Percentiles rank a stretch among this genome's conserved stretches.
Evolutionary conservation across 2,888 invertebrate species (phyloP).

Genomic region (Adelphocoris suturalis): DNA sequence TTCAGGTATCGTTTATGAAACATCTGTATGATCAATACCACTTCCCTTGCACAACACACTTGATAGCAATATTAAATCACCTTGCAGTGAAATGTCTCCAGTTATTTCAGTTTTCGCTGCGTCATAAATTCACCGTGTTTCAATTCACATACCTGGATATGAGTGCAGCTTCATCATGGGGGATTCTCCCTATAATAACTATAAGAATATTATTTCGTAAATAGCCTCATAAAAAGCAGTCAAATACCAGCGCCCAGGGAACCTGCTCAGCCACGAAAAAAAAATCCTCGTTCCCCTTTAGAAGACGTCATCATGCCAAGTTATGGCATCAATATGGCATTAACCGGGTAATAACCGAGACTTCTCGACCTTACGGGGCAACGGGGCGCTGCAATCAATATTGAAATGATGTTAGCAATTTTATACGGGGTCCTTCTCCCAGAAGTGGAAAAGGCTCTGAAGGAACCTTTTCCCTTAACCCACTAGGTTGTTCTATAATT

Average conservation of each 20-base stretch:
- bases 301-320: slow-evolving; percentile 46
- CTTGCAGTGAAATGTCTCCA: too few species aligned
- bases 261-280: slow-evolving; percentile 9
- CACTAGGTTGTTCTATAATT: slow-evolving; percentile 74
- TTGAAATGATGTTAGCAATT: slow-evolving; percentile 71
- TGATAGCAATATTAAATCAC: too few species aligned
- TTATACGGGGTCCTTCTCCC: slow-evolving; percentile 63
- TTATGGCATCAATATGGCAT: slow-evolving; percentile 53
- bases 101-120: too few species aligned
- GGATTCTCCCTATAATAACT: not conserved
- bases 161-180: not conserved
- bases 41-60: too few species aligned
- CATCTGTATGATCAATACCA: too few species aligned
- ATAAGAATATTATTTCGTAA: slow-evolving; percentile 6
- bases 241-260: not conserved
- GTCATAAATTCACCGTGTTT: too few species aligned
- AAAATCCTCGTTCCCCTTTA: not conserved
- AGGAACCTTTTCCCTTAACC: slow-evolving; percentile 74
- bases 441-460: slow-evolving; percentile 59
- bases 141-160: not conserved
- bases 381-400: slow-evolving; percentile 58
- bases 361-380: slow-evolving; percentile 22
- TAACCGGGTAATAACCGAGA: slow-evolving; percentile 55
- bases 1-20: too few species aligned
- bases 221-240: not conserved